Evolutionary conservation across 2,113 vertebrate species (phyloP), one percentile per base, ranked within the genome.

Genomic region (Thunnus maccoyii): DNA sequence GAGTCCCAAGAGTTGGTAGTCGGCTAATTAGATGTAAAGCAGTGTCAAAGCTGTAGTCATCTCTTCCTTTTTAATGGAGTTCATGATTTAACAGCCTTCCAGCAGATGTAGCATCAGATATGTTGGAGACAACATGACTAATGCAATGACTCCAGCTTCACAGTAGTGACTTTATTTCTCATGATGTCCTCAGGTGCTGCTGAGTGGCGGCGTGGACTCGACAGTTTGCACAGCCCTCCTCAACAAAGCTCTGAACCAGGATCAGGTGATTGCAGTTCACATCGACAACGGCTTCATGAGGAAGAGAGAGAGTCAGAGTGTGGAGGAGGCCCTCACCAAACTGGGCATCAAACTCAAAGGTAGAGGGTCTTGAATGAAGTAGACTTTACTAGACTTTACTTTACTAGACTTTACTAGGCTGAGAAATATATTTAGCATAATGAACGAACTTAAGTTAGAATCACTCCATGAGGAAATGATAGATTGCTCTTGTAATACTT

Each of bases 231-330:
- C 98, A 20, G 98, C 98, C 20, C 96, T 99, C 67, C 93, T 99
- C 86, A 99, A 99, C 93, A 96, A 97, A 72, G 98, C 98, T 57
- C 93, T 99, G 62, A 96, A 94, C 87, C 95, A 95, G 90, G 98
- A 99, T 3, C 98, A 99, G 72, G 95, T 99, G 72, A 99, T 99
- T 56, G 97, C 98, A 4, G 97, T 99, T 61, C 98, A 99, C 91
- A 99, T 99, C 62, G 98, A 99, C 93, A 99, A 99, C 5, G 98
- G 98, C 62, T 99, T 99, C 86, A 99, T 99, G 98, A 96, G 98
- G 87, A 99, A 99, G 89, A 94, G 96, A 51, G 98, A 99, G 91
- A 99, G 98, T 83, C 97, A 96, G 89, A 97, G 96, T 48, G 98
- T 99, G 82, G 98, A 99, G 83, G 98, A 99, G 76, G 98, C 98